Evolutionary conservation across 2,888 invertebrate species (phyloP).

Genomic region (Zaprionus lineosus): DNA sequence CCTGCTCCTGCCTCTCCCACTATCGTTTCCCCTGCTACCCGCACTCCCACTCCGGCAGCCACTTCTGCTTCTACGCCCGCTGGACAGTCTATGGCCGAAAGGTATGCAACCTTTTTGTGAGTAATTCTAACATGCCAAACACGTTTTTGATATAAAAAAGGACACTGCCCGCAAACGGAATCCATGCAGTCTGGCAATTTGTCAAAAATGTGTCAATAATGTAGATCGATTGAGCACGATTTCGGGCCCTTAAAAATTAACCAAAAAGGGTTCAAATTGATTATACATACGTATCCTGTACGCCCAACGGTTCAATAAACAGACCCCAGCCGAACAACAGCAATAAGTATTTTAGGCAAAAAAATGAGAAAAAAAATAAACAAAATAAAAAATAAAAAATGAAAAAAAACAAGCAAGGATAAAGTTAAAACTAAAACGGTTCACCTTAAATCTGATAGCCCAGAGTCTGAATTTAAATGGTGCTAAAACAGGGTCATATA

Average conservation of each 20-base stretch:
- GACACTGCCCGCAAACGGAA: slow-evolving; percentile 41
- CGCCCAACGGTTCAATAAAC: slow-evolving; percentile 23
- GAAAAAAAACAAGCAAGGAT: no score
- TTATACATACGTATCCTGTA: slow-evolving; percentile 20
- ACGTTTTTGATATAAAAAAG: slow-evolving; percentile 54
- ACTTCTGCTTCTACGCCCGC: no score
- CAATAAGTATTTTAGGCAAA: no score
- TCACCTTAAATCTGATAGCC: slow-evolving; percentile 10
- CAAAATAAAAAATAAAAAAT: no score
- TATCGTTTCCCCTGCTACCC: slow-evolving; percentile 1
- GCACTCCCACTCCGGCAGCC: no score
- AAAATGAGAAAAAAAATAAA: not conserved
- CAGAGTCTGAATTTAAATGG: not conserved
- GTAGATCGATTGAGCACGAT: slow-evolving; percentile 67
- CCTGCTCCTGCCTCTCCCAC: not conserved
- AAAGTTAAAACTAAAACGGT: not conserved
- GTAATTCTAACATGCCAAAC: slow-evolving; percentile 58
- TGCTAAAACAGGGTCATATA: not conserved
- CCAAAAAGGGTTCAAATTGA: slow-evolving; percentile 56
- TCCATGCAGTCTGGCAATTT: slow-evolving; percentile 63
- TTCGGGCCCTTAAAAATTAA: slow-evolving; percentile 50
- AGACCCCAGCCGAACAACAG: no score
- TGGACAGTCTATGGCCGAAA: slow-evolving; percentile 46
- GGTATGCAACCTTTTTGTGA: slow-evolving; percentile 57
- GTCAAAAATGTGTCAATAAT: slow-evolving; percentile 79